These are phyloP conservation scores for Alcis repandata DNA, from an alignment of 2,888 invertebrate species.

Conservation along the genomic window DNA sequence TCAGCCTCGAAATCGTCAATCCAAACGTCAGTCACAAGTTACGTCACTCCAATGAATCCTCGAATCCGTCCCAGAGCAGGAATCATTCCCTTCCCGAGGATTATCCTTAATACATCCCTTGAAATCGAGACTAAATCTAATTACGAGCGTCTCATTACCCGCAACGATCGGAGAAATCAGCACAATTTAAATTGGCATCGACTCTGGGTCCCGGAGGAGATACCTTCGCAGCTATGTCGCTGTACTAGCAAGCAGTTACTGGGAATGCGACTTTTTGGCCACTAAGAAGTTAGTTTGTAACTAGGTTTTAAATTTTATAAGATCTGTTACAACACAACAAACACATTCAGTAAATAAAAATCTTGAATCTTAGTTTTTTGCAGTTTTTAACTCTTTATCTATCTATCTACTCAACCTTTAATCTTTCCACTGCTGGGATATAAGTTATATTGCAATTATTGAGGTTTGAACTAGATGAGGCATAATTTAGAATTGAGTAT, in stretches of 20 bases:
- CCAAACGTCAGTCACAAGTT: constrained; percentile 15
- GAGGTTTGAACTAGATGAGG: too few species aligned
- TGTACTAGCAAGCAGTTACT: neutral
- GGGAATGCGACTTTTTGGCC: too few species aligned
- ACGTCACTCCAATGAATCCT: constrained; percentile 25
- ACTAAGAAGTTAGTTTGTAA: too few species aligned
- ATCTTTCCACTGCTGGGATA: too few species aligned
- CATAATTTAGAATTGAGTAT: too few species aligned
- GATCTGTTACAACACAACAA: too few species aligned
- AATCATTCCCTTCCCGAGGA: constrained; percentile 31
- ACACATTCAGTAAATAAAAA: too few species aligned
- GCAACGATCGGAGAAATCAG: constrained; percentile 65
- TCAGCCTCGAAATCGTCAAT: constrained; percentile 6
- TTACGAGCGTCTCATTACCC: constrained; percentile 73
- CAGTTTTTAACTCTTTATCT: too few species aligned
- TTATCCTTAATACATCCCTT: constrained; percentile 38
- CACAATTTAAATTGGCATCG: constrained; percentile 52
- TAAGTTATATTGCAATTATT: too few species aligned
- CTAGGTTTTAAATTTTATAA: too few species aligned
- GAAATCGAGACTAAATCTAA: constrained; percentile 66
- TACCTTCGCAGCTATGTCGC: constrained; percentile 21
- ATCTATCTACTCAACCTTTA: too few species aligned
- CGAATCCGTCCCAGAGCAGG: constrained; percentile 14
- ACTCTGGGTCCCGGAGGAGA: constrained; percentile 38
- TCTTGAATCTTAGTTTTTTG: too few species aligned